Evolutionary conservation across 2,797 vertebrate species (phyloP).

Genomic region (Hylomyscus alleni): DNA sequence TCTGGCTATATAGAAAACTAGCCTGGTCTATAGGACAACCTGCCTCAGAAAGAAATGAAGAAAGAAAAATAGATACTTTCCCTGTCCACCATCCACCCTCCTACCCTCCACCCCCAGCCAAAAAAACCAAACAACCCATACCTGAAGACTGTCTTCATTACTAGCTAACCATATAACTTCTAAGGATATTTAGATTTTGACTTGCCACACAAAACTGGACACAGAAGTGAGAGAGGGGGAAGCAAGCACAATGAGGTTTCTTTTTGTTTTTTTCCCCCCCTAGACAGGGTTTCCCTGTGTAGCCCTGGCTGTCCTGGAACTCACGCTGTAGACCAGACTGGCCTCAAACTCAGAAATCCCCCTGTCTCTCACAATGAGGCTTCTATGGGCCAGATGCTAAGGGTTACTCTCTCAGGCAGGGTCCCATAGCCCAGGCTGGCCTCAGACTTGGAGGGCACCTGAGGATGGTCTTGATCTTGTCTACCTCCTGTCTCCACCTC

Average conservation of each 20-base stretch:
- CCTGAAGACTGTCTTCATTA: neutral
- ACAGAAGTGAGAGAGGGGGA: too few species aligned
- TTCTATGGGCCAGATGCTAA: neutral
- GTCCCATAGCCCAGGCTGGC: neutral
- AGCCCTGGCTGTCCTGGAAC: too few species aligned
- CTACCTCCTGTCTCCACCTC: neutral
- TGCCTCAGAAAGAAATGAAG: neutral
- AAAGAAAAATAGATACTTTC: neutral
- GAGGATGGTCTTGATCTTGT: rapidly evolving
- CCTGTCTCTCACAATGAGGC: too few species aligned
- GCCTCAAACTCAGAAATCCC: too few species aligned
- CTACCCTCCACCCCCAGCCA: too few species aligned
- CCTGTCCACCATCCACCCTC: too few species aligned
- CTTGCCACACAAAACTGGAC: neutral
- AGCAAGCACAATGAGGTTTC: too few species aligned
- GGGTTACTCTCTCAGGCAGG: neutral
- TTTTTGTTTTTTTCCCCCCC: too few species aligned
- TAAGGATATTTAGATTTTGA: neutral
- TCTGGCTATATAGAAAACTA: neutral
- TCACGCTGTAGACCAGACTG: too few species aligned
- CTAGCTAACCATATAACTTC: neutral
- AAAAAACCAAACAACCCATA: neutral
- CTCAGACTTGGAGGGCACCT: neutral
- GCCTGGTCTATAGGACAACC: neutral
- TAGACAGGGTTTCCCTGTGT: too few species aligned